Conservation (phyloP, 2,888 invertebrate genomes). For the Latrodectus elegans region DNA sequence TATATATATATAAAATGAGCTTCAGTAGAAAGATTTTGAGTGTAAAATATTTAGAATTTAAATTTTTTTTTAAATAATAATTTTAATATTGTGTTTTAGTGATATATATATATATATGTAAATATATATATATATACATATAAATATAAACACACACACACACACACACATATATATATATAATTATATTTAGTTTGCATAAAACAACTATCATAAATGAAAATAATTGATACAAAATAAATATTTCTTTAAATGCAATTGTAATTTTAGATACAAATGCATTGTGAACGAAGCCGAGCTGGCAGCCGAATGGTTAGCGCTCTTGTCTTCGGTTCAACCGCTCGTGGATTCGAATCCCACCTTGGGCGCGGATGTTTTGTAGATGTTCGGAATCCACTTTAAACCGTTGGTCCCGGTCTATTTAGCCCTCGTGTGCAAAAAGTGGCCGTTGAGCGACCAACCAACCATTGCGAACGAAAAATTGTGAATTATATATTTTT, state of each 20-base stretch:
- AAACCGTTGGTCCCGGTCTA: too few species aligned
- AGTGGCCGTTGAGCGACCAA: too few species aligned
- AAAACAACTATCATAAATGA: neutral
- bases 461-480: too few species aligned
- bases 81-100: neutral
- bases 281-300: neutral
- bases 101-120: conserved; percentile 1
- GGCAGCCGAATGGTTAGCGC: too few species aligned
- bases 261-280: neutral
- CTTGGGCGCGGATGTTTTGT: too few species aligned
- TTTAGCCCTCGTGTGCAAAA: too few species aligned
- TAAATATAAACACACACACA: neutral
- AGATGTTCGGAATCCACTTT: too few species aligned
- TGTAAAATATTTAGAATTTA: neutral
- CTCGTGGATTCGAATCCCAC: too few species aligned
- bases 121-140: conserved; percentile 13
- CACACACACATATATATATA: conserved; percentile 10
- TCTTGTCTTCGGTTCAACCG: too few species aligned
- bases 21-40: neutral
- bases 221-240: too few species aligned
- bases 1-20: neutral
- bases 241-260: too few species aligned
- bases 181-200: neutral
- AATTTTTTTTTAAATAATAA: neutral
- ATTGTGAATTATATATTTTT: too few species aligned